Base-by-base conservation (phyloP, 2,888 invertebrate species). In the Dione vanillae region DNA sequence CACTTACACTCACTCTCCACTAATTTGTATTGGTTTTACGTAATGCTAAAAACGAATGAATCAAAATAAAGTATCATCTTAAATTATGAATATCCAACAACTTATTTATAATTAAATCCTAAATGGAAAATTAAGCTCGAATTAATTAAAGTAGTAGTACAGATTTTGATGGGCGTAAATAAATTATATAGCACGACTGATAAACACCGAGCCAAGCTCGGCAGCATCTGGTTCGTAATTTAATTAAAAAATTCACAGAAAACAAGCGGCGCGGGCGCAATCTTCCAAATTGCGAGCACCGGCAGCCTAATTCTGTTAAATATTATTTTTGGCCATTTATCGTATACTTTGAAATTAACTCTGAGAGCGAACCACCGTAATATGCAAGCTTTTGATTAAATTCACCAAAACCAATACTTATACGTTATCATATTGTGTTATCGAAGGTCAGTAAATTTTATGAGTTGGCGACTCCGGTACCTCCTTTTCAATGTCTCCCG, bases 161-260 rank as follows among this genome's bases (percentile, higher is more conserved):
- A 64, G 52, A 54, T 43, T 59, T 45, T 65, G 67, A 73, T 67
- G 65, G 59, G 67, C 65, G 61, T 67, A 70, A 70, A 71, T 70
- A 71, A 71, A 68, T 68, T 65, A 68, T 65, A 59, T 58, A 35
- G 67, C 37, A 49, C 47, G 35, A 20, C 62, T 67, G 71, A 74
- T 67, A 69, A 65, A 69, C 61, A 59, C 64, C 51, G 56, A 70
- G 54, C 54, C 51, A 54, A 19, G 64, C 61, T 59, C 49, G 41
- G 58, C 87, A 87, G 85, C 91, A 88, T 86, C 88, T 88, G 79
- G 77, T 78, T 86, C 89, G 85, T 93, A 93, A 93, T 93, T 93
- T 90, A 92, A 93, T 93, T 92, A 91, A 91, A 91, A 92, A 93
- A 91, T 92, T 92, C 93, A 90, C 90, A 88, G 93, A 92, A 93